A percentile compares a stretch with the other conserved stretches of the same genome.
Evolutionary conservation across 2,888 invertebrate species (phyloP).

Genomic region (Volucella bombylans): DNA sequence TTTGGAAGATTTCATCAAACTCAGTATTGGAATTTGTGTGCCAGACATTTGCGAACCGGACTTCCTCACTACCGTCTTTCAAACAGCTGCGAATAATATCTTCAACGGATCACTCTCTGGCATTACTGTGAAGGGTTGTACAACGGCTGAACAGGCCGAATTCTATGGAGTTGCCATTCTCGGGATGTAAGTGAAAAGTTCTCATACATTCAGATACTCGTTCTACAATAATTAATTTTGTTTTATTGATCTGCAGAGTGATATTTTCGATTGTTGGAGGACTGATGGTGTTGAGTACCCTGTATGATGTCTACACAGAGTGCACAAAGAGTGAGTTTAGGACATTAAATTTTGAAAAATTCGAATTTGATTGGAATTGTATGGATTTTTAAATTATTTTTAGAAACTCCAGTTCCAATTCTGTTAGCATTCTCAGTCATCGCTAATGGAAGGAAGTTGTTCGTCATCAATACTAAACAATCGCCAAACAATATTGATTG

Average conservation of each 20-base stretch:
- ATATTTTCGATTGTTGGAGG: slow-evolving; percentile 27
- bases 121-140: background rate
- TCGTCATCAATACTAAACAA: background rate
- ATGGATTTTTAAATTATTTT: background rate
- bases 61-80: slow-evolving; percentile 26
- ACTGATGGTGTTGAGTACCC: slow-evolving; percentile 14
- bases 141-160: background rate
- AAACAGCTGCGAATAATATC: slow-evolving; percentile 1
- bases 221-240: background rate
- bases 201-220: too few species aligned
- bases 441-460: slow-evolving; percentile 18
- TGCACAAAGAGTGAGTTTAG: background rate
- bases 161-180: slow-evolving; percentile 9
- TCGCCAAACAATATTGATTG: slow-evolving; percentile 24
- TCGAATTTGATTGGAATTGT: too few species aligned
- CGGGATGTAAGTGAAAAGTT: slow-evolving; percentile 22
- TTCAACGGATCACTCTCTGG: slow-evolving; percentile 36
- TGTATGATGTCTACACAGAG: slow-evolving; percentile 12
- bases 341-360: too few species aligned
- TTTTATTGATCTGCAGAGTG: background rate
- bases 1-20: background rate
- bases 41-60: slow-evolving; percentile 64
- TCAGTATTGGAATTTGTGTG: slow-evolving; percentile 64
- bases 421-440: slow-evolving; percentile 16
- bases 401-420: background rate